Evolutionary conservation across 2,888 invertebrate species (phyloP).

Genomic region (Epistrophe grossulariae): DNA sequence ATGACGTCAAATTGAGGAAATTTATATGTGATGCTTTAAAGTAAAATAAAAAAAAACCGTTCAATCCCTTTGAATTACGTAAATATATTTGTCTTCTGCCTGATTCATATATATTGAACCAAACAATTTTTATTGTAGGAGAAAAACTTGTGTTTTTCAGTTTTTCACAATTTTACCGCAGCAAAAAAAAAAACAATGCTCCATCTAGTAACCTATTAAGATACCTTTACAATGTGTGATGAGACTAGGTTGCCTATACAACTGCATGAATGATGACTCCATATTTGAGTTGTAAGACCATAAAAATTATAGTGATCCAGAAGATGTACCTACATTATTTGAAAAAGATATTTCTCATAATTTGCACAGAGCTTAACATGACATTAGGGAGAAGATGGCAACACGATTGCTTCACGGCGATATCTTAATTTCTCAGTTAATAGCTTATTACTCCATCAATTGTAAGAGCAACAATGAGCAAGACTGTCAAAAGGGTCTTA

Average conservation of each 20-base stretch:
- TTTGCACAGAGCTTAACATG: constrained; percentile 38
- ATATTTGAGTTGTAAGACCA: constrained; percentile 53
- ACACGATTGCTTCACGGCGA: constrained; percentile 48
- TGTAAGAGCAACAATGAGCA: constrained; percentile 23
- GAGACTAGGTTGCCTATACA: constrained; percentile 13
- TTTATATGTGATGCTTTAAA: neutral
- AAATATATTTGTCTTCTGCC: neutral
- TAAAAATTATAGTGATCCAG: constrained; percentile 46
- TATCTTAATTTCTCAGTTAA: constrained; percentile 48
- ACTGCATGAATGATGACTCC: constrained; percentile 60
- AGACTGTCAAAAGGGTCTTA: constrained; percentile 11
- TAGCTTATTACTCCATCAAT: constrained; percentile 52
- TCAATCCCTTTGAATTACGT: constrained; percentile 16
- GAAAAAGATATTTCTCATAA: constrained; percentile 24
- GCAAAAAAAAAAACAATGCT: constrained; percentile 57
- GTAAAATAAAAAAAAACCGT: neutral
- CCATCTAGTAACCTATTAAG: constrained; percentile 56
- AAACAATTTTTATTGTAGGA: neutral
- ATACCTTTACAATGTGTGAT: constrained; percentile 5
- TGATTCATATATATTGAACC: constrained; percentile 9
- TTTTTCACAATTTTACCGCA: constrained; percentile 26
- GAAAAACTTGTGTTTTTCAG: neutral
- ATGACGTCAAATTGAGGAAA: constrained; percentile 62
- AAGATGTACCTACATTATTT: constrained; percentile 5
- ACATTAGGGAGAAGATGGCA: constrained; percentile 34